A percentile compares a stretch with the other conserved stretches of the same genome.
Evolutionary conservation across 2,797 vertebrate species (phyloP).

Genomic region (Notamacropus eugenii): DNA sequence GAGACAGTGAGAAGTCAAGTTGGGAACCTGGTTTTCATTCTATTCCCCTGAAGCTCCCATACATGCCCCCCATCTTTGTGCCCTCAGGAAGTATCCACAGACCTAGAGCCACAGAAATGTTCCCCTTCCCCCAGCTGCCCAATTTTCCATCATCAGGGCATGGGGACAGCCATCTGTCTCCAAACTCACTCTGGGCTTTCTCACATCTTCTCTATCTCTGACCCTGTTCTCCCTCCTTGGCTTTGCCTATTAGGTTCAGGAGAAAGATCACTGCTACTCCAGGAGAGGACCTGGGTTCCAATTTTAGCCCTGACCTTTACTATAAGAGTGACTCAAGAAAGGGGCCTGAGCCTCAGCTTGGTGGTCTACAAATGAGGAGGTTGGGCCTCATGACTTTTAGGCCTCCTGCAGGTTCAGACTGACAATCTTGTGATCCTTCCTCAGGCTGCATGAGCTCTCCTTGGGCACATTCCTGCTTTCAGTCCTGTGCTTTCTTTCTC

Average conservation of each 20-base stretch:
- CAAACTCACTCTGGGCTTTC: not conserved
- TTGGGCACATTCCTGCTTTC: not conserved
- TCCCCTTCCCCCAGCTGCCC: not conserved
- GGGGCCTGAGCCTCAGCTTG: not conserved
- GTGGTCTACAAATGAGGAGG: not conserved
- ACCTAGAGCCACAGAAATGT: not conserved
- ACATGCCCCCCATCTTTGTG: not conserved
- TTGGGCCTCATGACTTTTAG: not conserved
- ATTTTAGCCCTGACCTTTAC: not conserved
- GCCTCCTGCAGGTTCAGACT: not conserved
- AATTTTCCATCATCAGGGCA: not conserved
- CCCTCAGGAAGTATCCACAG: not conserved
- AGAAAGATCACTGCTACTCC: not conserved
- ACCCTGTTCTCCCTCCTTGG: not conserved
- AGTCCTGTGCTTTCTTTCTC: not conserved
- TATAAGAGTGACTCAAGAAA: not conserved
- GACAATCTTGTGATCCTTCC: not conserved
- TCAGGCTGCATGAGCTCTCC: not conserved
- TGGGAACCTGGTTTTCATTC: not conserved
- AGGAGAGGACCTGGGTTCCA: not conserved
- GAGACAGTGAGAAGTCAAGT: not conserved
- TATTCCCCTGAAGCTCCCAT: not conserved
- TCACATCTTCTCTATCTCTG: not conserved
- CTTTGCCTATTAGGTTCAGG: not conserved
- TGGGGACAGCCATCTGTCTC: not conserved